Evolutionary conservation across 92 coral and sea anemone genomes (phyloP).

Genomic region (Epizoanthus fatuus): DNA sequence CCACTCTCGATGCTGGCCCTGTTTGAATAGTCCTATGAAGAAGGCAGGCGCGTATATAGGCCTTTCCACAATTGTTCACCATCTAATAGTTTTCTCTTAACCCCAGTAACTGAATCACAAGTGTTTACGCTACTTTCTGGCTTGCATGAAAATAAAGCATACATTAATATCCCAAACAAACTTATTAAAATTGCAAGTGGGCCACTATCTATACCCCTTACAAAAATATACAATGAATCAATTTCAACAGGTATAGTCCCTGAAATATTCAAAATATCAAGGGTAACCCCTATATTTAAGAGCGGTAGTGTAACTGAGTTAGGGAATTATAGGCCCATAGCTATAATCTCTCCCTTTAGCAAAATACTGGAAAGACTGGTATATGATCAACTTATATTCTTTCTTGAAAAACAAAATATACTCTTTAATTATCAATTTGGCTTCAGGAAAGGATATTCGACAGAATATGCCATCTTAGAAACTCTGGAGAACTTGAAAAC

Average conservation of each 20-base stretch:
- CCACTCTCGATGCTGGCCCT: too few relatives aligned
- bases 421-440: conserved; percentile 67
- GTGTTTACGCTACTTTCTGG: conserved; percentile 34
- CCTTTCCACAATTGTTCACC: conserved; percentile 2
- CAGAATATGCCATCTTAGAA: conserved; percentile 72
- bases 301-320: conserved; percentile 59
- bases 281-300: conserved; percentile 66
- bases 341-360: conserved; percentile 63
- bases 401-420: conserved; percentile 52
- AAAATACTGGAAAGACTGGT: conserved; percentile 72
- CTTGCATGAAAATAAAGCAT: conserved; percentile 50
- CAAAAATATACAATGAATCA: conserved; percentile 68
- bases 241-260: conserved; percentile 60
- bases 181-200: conserved; percentile 67
- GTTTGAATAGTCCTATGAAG: too few relatives aligned
- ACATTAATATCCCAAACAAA: conserved; percentile 62
- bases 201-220: conserved; percentile 53
- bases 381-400: conserved; percentile 64
- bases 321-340: conserved; percentile 71
- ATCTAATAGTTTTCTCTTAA: conserved; percentile 45
- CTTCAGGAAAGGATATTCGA: conserved; percentile 71
- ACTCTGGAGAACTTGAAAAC: conserved; percentile 33
- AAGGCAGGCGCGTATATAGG: too few relatives aligned
- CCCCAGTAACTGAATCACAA: conserved; percentile 45
- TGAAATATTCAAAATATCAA: conserved; percentile 57